Percentiles rank a stretch among this genome's conserved stretches.
These are phyloP conservation scores for Oryzias melastigma DNA, from an alignment of 2,113 vertebrate species.

Conservation along the genomic window DNA sequence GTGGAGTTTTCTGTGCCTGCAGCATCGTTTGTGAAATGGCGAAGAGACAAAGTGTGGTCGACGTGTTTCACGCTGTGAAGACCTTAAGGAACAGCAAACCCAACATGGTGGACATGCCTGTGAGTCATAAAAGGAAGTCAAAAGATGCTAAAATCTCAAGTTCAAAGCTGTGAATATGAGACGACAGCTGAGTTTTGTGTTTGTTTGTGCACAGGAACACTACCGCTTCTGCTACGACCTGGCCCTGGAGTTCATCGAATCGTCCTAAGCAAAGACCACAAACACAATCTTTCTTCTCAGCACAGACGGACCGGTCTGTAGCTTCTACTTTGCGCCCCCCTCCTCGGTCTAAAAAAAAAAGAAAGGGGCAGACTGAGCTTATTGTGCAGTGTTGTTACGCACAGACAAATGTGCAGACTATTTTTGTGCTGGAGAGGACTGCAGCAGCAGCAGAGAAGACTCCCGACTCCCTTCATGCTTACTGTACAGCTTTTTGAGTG, in stretches of 20 bases:
- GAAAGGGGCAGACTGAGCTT: too few relatives aligned
- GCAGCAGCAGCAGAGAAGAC: conserved; percentile 13
- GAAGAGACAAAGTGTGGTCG: conserved; percentile 96
- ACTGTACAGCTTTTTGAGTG: conserved; percentile 65
- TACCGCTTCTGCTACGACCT: conserved; percentile 99
- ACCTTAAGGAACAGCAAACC: conserved; percentile 97
- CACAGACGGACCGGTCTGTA: conserved; percentile 34
- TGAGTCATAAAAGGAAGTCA: conserved; percentile 68
- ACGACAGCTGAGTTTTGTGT: background rate
- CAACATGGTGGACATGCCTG: conserved; percentile 98
- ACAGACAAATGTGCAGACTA: conserved; percentile 43
- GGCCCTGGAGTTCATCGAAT: conserved; percentile 93
- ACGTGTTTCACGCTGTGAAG: conserved; percentile 97
- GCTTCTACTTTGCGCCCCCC: conserved; percentile 37
- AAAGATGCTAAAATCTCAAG: background rate
- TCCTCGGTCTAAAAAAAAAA: too few relatives aligned
- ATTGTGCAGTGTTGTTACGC: conserved; percentile 16
- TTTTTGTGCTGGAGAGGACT: conserved; percentile 12
- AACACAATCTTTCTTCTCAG: conserved; percentile 33
- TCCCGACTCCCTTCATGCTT: conserved; percentile 45
- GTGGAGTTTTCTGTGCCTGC: conserved; percentile 95
- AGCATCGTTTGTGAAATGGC: conserved; percentile 99
- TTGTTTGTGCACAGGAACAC: conserved; percentile 83
- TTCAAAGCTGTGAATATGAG: background rate
- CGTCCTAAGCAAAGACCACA: conserved; percentile 78